A percentile compares a stretch with the other conserved stretches of the same genome.
Conservation (phyloP, 2,797 vertebrate genomes). For the Phataginus tricuspis region DNA sequence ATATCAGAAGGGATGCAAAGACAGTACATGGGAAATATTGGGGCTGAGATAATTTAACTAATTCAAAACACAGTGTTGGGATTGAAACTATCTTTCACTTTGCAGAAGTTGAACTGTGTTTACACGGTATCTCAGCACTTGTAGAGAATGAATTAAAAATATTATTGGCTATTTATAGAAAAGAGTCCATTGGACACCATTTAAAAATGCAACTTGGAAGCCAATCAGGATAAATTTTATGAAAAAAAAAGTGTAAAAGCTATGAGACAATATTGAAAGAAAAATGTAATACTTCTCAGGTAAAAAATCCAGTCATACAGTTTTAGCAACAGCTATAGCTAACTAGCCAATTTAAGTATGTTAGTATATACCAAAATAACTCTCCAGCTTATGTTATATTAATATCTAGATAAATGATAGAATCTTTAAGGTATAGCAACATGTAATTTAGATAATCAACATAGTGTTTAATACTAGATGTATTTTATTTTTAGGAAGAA, state of each 20-base stretch:
- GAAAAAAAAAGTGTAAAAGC: background rate
- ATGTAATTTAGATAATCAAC: background rate
- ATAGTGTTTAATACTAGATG: background rate
- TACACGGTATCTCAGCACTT: background rate
- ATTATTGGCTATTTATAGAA: background rate
- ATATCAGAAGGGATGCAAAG: background rate
- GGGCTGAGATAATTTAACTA: background rate
- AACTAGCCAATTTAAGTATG: background rate
- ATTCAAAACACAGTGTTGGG: background rate
- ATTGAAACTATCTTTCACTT: background rate
- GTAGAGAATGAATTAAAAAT: background rate
- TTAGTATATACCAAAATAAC: background rate
- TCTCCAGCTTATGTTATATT: background rate
- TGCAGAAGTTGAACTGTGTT: background rate
- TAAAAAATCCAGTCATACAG: background rate
- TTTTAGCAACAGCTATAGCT: background rate
- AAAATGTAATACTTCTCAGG: background rate
- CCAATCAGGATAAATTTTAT: background rate
- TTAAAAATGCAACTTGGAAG: background rate
- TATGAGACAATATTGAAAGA: background rate
- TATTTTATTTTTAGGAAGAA: background rate
- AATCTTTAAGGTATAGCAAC: background rate
- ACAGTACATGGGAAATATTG: background rate
- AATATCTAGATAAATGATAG: background rate
- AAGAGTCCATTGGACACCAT: background rate